Conservation (phyloP, 2,888 invertebrate species). For the Agelastica alni region DNA sequence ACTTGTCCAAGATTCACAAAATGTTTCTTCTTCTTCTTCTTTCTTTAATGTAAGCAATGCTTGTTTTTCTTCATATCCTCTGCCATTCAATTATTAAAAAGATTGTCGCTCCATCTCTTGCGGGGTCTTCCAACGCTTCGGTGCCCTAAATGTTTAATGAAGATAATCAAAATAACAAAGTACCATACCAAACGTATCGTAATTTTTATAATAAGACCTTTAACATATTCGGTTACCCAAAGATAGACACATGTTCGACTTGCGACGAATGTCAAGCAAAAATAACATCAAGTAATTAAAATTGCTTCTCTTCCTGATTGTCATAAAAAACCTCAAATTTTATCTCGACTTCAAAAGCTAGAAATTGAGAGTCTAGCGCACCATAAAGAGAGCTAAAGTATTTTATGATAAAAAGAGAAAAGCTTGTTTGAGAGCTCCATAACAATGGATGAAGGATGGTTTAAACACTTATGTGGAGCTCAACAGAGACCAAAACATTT, state of each 20-base stretch:
- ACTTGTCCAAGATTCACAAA: conserved; percentile 6
- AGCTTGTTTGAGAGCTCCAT: not conserved
- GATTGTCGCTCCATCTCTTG: too few relatives aligned
- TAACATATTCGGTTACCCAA: too few relatives aligned
- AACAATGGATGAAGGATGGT: conserved; percentile 2
- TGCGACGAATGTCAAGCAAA: conserved; percentile 5
- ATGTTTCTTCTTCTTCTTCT: too few relatives aligned
- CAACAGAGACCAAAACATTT: conserved; percentile 1
- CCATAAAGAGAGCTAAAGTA: not conserved
- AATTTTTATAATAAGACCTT: conserved; percentile 1
- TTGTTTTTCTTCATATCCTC: too few relatives aligned
- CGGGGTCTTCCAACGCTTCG: too few relatives aligned
- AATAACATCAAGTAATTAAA: conserved; percentile 8
- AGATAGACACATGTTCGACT: not conserved
- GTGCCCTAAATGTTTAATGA: conserved; percentile 8
- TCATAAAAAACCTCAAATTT: conserved; percentile 5
- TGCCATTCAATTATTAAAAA: too few relatives aligned
- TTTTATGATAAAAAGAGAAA: conserved; percentile 9
- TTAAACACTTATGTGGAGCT: conserved; percentile 4
- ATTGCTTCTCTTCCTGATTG: conserved; percentile 7
- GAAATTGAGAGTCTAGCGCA: conserved; percentile 2
- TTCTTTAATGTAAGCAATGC: too few relatives aligned
- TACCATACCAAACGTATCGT: conserved; percentile 5
- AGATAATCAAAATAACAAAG: conserved; percentile 3
- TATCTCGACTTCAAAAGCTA: conserved; percentile 3